Conservation (phyloP, 2,797 vertebrate species). For the Karalla daura region DNA sequence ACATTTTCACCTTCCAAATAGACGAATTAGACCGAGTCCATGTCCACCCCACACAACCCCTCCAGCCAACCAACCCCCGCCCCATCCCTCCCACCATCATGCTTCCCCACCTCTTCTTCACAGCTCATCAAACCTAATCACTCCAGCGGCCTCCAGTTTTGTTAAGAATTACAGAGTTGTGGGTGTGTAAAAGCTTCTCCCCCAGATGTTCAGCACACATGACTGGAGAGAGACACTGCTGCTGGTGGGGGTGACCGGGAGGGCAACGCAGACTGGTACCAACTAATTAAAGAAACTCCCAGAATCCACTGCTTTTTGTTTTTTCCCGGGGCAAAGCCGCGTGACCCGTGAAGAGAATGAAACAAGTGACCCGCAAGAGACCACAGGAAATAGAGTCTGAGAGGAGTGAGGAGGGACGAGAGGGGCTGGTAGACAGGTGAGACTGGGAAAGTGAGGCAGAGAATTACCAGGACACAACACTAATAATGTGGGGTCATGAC, state of each 20-base stretch:
- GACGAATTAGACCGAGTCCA: constrained; percentile 19
- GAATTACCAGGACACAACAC: constrained; percentile 42
- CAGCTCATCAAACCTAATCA: constrained; percentile 70
- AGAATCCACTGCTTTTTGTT: constrained; percentile 20
- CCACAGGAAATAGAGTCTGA: constrained; percentile 65
- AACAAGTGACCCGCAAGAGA: constrained; percentile 57
- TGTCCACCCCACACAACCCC: no score
- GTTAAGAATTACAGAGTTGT: constrained; percentile 63
- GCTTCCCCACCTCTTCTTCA: constrained; percentile 29
- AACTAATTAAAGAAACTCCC: constrained; percentile 70
- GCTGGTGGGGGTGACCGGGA: not conserved
- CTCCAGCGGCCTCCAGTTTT: constrained; percentile 37
- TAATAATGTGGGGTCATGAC: constrained; percentile 34
- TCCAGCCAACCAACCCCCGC: no score
- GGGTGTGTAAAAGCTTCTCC: constrained; percentile 31
- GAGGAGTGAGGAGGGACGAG: not conserved
- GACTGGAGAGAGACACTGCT: constrained; percentile 55
- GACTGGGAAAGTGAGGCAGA: not conserved
- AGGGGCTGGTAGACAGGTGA: not conserved
- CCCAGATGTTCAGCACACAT: constrained; percentile 57
- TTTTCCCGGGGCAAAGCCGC: constrained; percentile 36
- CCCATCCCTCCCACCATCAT: not conserved
- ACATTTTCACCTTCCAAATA: not conserved
- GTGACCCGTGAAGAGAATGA: constrained; percentile 67
- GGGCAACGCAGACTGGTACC: constrained; percentile 15